Percentiles rank a stretch among this genome's conserved stretches.
Conservation (phyloP, 2,888 invertebrate genomes). For the Leuctra nigra region DNA sequence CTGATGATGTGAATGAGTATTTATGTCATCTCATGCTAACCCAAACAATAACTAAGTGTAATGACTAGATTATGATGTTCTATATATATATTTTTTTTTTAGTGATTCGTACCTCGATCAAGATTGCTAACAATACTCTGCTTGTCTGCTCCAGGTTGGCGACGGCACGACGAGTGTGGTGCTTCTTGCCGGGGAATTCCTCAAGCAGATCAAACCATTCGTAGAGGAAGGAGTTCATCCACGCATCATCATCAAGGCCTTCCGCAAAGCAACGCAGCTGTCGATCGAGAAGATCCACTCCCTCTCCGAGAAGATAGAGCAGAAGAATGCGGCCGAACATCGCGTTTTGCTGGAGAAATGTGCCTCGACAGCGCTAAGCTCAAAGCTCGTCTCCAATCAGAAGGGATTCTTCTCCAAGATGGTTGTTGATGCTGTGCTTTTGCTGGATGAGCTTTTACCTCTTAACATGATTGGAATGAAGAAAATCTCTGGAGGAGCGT, state of each 20-base stretch:
- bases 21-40: slow-evolving; percentile 19
- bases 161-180: slow-evolving; percentile 99
- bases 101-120: too few relatives aligned
- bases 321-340: slow-evolving; percentile 53
- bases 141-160: slow-evolving; percentile 62
- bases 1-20: slow-evolving; percentile 29
- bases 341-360: slow-evolving; percentile 73
- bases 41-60: slow-evolving; percentile 14
- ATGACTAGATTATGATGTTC: too few relatives aligned
- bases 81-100: too few relatives aligned
- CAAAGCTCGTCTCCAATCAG: slow-evolving; percentile 94
- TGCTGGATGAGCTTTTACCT: slow-evolving; percentile 83
- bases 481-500: slow-evolving; percentile 65
- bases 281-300: slow-evolving; percentile 76
- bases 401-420: slow-evolving; percentile 93
- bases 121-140: too few relatives aligned
- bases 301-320: slow-evolving; percentile 73
- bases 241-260: slow-evolving; percentile 82
- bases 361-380: slow-evolving; percentile 93
- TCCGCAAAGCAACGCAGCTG: slow-evolving; percentile 75
- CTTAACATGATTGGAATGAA: slow-evolving; percentile 99
- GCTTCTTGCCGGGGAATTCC: slow-evolving; percentile 87
- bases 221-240: slow-evolving; percentile 97
- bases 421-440: slow-evolving; percentile 95
- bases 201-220: slow-evolving; percentile 90